Conservation (phyloP, 92 coral and sea anemone genomes). For the Bergia puertoricense region DNA sequence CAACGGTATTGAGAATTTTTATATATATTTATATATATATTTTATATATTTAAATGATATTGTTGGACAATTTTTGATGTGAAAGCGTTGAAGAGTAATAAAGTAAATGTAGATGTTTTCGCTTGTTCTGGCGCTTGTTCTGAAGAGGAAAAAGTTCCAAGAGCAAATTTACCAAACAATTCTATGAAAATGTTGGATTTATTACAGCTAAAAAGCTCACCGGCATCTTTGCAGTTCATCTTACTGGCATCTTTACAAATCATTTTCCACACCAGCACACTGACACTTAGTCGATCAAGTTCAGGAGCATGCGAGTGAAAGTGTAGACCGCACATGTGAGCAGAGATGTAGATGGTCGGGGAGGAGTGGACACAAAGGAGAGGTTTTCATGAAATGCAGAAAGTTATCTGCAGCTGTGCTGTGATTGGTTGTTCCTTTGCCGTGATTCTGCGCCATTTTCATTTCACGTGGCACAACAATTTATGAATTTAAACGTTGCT, state of each 20-base stretch:
- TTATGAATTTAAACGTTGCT: no score
- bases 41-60: no score
- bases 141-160: conserved; percentile 1
- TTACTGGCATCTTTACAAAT: conserved; percentile 12
- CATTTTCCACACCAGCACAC: conserved; percentile 11
- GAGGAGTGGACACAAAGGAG: conserved; percentile 13
- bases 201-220: not conserved
- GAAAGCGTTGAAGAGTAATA: conserved; percentile 15
- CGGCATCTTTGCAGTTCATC: conserved; percentile 17
- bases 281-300: not conserved
- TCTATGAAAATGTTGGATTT: conserved; percentile 2
- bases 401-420: no score
- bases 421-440: no score
- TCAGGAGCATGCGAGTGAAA: conserved; percentile 11
- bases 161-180: not conserved
- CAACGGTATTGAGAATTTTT: no score
- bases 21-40: no score
- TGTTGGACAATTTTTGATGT: not conserved
- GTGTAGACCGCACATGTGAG: not conserved
- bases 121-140: not conserved
- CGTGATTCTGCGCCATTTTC: no score
- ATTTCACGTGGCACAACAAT: no score
- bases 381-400: not conserved
- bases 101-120: conserved; percentile 11
- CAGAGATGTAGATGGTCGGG: conserved; percentile 8